Evolutionary conservation across 2,797 vertebrate species (phyloP), one percentile per base, ranked within the genome.

Genomic region (Momotus momota): DNA sequence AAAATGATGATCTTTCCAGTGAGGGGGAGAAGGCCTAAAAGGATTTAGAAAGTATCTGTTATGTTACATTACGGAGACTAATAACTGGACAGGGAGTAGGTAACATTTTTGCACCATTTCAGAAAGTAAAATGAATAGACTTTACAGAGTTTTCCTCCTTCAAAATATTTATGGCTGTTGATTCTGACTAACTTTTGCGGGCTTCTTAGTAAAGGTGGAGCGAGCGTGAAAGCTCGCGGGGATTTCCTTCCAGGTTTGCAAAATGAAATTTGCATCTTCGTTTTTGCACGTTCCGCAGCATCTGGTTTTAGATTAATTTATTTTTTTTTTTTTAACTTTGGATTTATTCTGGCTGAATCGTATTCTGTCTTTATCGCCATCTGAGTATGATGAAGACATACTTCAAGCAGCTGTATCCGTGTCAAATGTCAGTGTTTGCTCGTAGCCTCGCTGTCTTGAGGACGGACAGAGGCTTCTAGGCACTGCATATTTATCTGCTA

Each of bases 41-140:
- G 98, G 98, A 98, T 98, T 99, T 98, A 98, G 98, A 98, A 98
- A 98, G 98, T 98, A 98, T 98, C 98, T 98, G 98, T 98, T 98
- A 95, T 98, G 98, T 98, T 98, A 98, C 98, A 98, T 98, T 98
- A 98, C 98, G 58, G 98, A 98, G 98, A 98, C 98, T 98, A 98
- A 99, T 98, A 98, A 98, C 97, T 96, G 97, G 93, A 97, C 92
- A 88, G 98, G 98, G 98, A 98, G 98, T 97, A 97, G 97, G 97
- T 97, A 98, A 98, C 97, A 93, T 97, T 98, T 98, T 98, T 98
- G 97, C 97, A 98, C 98, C 97, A 77, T 97, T 97, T 97, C 94
- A 94, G 97, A 97, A 96, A 94, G 94, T 93, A 80, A 97, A 97
- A 94, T 71, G 86, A 94, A 97, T 94, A 97, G 96, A 96, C 88